A percentile compares a stretch with the other conserved stretches of the same genome.
Conservation (phyloP, 2,888 invertebrate genomes). For the Pseudococcus jackbeardsleyi region DNA sequence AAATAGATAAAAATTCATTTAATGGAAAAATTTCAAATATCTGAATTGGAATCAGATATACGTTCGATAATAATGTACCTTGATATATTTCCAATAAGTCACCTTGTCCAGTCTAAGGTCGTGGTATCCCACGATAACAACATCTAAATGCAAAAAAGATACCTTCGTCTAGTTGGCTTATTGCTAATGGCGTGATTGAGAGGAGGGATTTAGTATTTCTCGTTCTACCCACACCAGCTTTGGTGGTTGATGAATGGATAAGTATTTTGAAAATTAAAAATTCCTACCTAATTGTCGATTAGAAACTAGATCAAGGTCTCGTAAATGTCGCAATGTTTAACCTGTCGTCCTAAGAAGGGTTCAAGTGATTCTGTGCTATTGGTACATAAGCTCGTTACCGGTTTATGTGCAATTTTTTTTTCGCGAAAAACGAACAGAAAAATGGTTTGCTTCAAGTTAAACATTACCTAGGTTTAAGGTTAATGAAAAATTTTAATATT, state of each 20-base stretch:
- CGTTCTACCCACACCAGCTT: neutral
- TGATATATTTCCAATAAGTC: constrained; percentile 21
- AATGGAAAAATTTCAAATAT: neutral
- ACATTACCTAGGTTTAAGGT: neutral
- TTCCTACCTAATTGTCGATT: neutral
- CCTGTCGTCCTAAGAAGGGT: neutral
- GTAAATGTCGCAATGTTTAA: neutral
- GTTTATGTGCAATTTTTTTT: neutral
- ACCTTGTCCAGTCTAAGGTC: constrained; percentile 1
- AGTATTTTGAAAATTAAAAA: too few relatives aligned
- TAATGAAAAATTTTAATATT: constrained; percentile 20
- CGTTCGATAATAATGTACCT: neutral
- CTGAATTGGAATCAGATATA: neutral
- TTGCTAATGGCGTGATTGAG: neutral
- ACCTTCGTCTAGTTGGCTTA: neutral
- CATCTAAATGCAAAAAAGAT: constrained; percentile 17
- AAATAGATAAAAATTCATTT: too few relatives aligned
- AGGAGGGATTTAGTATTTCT: neutral
- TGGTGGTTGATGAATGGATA: too few relatives aligned
- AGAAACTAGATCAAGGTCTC: neutral
- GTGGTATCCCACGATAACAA: constrained; percentile 4
- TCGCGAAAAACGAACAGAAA: neutral
- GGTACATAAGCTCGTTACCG: neutral
- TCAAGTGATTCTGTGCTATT: neutral
- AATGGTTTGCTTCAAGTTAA: neutral